These are phyloP conservation scores for Drosophila mulleri DNA, from an alignment of 2,888 invertebrate genomes.

Conservation along the genomic window DNA sequence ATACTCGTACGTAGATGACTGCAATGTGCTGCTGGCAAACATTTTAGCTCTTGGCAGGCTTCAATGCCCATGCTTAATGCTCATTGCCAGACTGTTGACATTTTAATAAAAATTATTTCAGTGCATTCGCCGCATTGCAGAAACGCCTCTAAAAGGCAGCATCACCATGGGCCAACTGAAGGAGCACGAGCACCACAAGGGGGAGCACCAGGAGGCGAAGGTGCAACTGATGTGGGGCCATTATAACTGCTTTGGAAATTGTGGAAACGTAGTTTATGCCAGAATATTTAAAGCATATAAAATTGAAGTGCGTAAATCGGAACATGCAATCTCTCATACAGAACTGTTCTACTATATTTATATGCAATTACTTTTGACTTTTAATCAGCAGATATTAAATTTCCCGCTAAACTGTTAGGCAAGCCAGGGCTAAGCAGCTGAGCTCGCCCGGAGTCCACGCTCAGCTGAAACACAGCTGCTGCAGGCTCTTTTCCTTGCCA, in stretches of 20 bases:
- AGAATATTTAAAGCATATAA: conserved; percentile 37
- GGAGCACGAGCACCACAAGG: not conserved
- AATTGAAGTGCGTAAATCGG: conserved; percentile 10
- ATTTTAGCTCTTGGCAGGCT: conserved; percentile 73
- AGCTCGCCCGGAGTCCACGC: not conserved
- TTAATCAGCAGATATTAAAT: not conserved
- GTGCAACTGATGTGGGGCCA: conserved; percentile 17
- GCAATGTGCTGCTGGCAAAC: conserved; percentile 72
- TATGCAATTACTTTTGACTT: not conserved
- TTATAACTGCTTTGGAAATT: conserved; percentile 32
- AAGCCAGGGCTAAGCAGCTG: not conserved
- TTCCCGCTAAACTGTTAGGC: not conserved
- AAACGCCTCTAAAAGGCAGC: conserved; percentile 47
- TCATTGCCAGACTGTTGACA: conserved; percentile 80
- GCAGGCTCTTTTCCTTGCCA: not conserved
- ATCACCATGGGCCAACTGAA: conserved; percentile 12
- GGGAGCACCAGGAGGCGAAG: not conserved
- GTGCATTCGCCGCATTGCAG: conserved; percentile 75
- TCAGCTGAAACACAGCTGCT: conserved; percentile 3
- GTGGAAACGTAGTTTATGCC: conserved; percentile 24
- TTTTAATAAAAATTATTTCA: conserved; percentile 79
- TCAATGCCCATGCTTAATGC: conserved; percentile 60
- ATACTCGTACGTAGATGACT: conserved; percentile 12
- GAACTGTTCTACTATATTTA: not conserved
- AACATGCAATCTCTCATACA: conserved; percentile 11